Evolutionary conservation across 2,797 vertebrate genomes (phyloP), one percentile per base, ranked within the genome.

Genomic region (Rhabdomys pumilio): DNA sequence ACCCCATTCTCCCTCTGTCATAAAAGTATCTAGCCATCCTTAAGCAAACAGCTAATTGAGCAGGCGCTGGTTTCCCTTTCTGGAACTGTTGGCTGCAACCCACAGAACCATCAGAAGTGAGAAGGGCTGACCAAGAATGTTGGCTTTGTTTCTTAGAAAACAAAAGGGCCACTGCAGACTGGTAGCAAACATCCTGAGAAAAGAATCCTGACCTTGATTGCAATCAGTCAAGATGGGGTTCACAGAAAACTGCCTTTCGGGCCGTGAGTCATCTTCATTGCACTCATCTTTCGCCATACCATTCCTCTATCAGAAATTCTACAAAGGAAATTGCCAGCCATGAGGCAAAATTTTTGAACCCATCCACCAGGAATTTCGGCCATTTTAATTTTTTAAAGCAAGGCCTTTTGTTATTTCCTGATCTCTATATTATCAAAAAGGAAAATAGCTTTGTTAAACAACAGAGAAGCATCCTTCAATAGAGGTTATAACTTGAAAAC

Each of bases 191-290:
- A 92, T 92, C 95, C 75, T 0, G 88, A 44, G 31, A 38, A 24
- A n/a, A n/a, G 75, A 57, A 41, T 24, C 19, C 93, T 89, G 95
- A 96, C 93, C 94, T 97, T 93, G 77, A 89, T 96, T 86, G 86
- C 80, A 94, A 91, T 92, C 92, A 90, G 95, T 93, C 93, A 67
- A 89, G 94, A 94, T 91, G 85, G 47, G 53, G 87, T 95, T 98
- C 93, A 95, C 31, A 97, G 90, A 96, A 97, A 88, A 77, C 31
- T n/a, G 41, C 77, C 92, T 84, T 91, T 87, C 26, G 38, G 53
- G 34, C 77, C 53, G n/a, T 90, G 88, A 96, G 96, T 82, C 89
- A 89, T 34, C 31, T 1, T 67, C 69, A 82, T 73, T 91, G 79
- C 50, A 14, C 59, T 87, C 75, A 57, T 4, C 65, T 63, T 93